Evolutionary conservation across 2,888 invertebrate genomes (phyloP), one percentile per base, ranked within the genome.

Genomic region (Eupithecia vulgata): DNA sequence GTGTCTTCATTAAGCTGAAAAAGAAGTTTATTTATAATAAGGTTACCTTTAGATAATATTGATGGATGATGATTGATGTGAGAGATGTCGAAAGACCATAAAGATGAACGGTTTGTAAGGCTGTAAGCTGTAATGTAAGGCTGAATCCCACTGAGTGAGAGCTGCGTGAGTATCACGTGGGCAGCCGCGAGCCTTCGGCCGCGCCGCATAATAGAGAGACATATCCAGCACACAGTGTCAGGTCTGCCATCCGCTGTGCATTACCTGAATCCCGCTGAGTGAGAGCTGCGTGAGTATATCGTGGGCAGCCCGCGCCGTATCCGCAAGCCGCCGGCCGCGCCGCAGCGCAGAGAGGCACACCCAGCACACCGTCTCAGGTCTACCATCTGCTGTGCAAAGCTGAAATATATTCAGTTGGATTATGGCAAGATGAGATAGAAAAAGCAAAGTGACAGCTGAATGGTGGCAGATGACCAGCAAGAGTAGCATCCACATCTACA

Each of bases 1-100:
- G 61, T 61, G 34, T 61, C 61, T 34, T 61, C 34, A 34, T 21
- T 12, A 34, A 61, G 30, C 61, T 61, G 61, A 61, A 61, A 61
- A 17, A 61, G 34, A 34, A 34, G 48, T 57, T 25, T 25, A 52
- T 52, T 30, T 30, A 30, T 30, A 3, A 4, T 30, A 30, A 30
- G 30, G 4, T 30, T 30, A 30, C 30, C 30, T 30, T 30, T 3
- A 30, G 30, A 30, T 30, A 4, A 30, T 30, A 30, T 30, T 30
- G 30, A 30, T 30, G 4, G 30, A 30, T 30, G 30, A 30, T 30
- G 30, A n/a, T n/a, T n/a, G n/a, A n/a, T n/a, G 30, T 3, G 30
- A 30, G 1, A 30, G 4, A 30, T 30, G 30, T 30, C 4, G 30
- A 30, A 30, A 3, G 30, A 30, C 30, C 30, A 30, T 30, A n/a